Percentiles rank a stretch among this genome's conserved stretches.
Evolutionary conservation across 2,797 vertebrate genomes (phyloP).

Genomic region (Sebastes miniatus): DNA sequence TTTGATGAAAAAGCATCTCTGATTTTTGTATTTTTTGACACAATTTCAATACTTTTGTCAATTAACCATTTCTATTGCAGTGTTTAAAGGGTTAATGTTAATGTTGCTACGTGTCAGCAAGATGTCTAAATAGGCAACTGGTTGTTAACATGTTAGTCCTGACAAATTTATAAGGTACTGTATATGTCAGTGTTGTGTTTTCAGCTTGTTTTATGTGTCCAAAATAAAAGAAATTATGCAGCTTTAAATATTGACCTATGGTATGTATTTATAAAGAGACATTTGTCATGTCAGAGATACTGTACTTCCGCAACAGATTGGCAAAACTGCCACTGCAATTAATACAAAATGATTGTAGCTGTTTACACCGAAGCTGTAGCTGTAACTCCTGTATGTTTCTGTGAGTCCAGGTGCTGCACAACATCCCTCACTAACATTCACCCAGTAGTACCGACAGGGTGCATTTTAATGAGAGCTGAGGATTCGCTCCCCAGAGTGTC

Average conservation of each 20-base stretch:
- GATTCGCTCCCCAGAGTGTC: constrained; percentile 32
- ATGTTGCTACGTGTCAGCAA: background rate
- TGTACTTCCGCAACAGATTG: background rate
- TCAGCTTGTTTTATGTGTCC: background rate
- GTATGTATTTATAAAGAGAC: background rate
- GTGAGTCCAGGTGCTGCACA: background rate
- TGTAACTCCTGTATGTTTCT: background rate
- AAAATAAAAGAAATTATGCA: background rate
- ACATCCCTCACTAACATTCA: background rate
- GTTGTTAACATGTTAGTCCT: background rate
- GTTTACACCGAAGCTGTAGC: background rate
- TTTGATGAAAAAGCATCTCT: too few relatives aligned
- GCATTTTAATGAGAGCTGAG: constrained; percentile 39
- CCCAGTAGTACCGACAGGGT: background rate
- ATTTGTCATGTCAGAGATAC: background rate
- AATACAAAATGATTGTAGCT: background rate
- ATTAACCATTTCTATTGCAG: too few relatives aligned
- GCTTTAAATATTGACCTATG: background rate
- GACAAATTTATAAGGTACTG: background rate
- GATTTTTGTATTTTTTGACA: too few relatives aligned
- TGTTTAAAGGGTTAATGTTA: too few relatives aligned
- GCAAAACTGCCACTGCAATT: background rate
- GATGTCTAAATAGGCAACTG: background rate
- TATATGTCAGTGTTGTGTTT: background rate
- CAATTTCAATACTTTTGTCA: too few relatives aligned